Evolutionary conservation across 2,888 invertebrate species (phyloP).

Genomic region (Ichneumoninae sp.): DNA sequence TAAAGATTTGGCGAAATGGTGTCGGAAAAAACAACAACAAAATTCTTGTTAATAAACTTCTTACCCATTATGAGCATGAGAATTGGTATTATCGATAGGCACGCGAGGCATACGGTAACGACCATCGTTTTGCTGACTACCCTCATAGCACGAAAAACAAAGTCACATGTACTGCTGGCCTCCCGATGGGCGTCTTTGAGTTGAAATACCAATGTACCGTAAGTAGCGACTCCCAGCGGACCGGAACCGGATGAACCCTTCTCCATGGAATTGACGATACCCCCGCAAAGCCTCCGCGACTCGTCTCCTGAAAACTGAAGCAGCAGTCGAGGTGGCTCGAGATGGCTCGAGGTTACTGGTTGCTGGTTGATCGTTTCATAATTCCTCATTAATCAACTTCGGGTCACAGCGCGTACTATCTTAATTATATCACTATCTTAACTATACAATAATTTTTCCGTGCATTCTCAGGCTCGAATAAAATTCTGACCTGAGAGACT

Average conservation of each 20-base stretch:
- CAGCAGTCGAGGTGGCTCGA: slow-evolving; percentile 45
- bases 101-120: slow-evolving; percentile 89
- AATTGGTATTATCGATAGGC: slow-evolving; percentile 89
- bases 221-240: slow-evolving; percentile 86
- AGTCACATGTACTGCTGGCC: slow-evolving; percentile 90
- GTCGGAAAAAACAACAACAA: neutral
- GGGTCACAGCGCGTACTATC: slow-evolving; percentile 40
- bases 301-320: slow-evolving; percentile 90
- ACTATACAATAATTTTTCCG: too few relatives aligned
- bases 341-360: neutral
- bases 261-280: slow-evolving; percentile 77
- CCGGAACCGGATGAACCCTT: slow-evolving; percentile 80
- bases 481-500: slow-evolving; percentile 88
- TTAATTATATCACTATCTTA: neutral
- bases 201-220: slow-evolving; percentile 92
- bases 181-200: slow-evolving; percentile 92
- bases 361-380: slow-evolving; percentile 40
- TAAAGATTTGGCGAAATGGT: neutral
- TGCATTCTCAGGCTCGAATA: neutral
- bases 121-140: slow-evolving; percentile 91
- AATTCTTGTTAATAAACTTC: slow-evolving; percentile 84
- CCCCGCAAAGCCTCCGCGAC: slow-evolving; percentile 88
- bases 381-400: slow-evolving; percentile 56
- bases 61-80: slow-evolving; percentile 92
- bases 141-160: slow-evolving; percentile 89